phyloP scores from a whole-genome alignment of 2,888 invertebrate genomes.

The Mesorhabditis spiculigera region DNA sequence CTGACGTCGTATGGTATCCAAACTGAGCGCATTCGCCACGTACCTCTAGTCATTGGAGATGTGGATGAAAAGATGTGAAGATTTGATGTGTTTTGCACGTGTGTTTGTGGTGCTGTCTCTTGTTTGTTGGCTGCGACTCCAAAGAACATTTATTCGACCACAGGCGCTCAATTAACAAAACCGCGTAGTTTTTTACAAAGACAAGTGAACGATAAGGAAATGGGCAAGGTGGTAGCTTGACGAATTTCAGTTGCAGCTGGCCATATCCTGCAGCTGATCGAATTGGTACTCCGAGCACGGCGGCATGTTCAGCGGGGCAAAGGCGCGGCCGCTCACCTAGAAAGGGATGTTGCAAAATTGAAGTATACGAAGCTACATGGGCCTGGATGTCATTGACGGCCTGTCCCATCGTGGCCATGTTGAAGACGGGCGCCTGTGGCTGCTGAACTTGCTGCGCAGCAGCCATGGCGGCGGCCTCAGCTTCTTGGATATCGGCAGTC shows the following conservation, averaged over 20 bases:
- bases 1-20: no score
- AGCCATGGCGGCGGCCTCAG: no score
- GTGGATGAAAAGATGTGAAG: no score
- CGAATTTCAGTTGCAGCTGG: background rate
- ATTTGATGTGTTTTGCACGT: no score
- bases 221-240: background rate
- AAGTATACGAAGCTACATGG: background rate
- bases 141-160: no score
- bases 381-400: background rate
- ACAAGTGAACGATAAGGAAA: background rate
- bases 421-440: background rate
- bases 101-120: no score
- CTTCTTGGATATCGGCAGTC: background rate
- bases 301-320: background rate
- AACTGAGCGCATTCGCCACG: no score
- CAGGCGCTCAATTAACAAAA: no score
- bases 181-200: no score
- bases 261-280: conserved; percentile 3
- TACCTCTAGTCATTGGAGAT: no score
- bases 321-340: background rate
- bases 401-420: background rate
- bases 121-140: no score
- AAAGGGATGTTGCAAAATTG: background rate
- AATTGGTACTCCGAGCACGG: conserved; percentile 5
- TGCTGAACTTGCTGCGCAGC: background rate